A percentile compares a stretch with the other conserved stretches of the same genome.
These are phyloP conservation scores for Epinotia bilunana DNA, from an alignment of 2,888 invertebrate species.

Conservation along the genomic window DNA sequence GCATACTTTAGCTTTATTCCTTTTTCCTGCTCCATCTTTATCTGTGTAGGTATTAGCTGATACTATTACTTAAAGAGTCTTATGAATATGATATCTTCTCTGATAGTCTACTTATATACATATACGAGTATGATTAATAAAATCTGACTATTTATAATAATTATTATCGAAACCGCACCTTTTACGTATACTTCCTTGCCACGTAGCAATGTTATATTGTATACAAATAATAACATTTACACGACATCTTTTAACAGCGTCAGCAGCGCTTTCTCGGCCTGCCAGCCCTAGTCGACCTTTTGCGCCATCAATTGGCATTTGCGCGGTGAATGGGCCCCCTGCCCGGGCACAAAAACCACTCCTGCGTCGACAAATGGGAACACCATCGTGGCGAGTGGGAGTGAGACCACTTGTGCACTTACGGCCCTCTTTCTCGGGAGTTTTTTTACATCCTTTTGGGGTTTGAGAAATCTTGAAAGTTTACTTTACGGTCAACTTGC, in stretches of 20 bases:
- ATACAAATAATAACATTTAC: too few species aligned
- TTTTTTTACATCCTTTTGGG: conserved; percentile 17
- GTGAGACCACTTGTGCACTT: conserved; percentile 19
- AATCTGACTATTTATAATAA: not conserved
- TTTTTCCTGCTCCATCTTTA: too few species aligned
- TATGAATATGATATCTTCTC: too few species aligned
- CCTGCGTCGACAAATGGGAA: conserved; percentile 39
- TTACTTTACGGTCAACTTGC: conserved; percentile 16
- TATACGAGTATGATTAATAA: not conserved
- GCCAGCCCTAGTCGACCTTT: conserved; percentile 61
- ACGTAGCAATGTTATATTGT: not conserved
- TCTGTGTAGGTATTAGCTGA: too few species aligned
- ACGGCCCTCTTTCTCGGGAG: not conserved
- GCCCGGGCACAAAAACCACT: conserved; percentile 51
- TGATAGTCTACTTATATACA: too few species aligned
- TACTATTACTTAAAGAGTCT: too few species aligned
- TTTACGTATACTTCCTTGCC: not conserved
- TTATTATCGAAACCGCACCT: not conserved
- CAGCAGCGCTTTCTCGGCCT: not conserved
- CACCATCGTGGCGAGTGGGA: conserved; percentile 34
- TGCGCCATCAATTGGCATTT: conserved; percentile 72
- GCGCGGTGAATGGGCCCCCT: conserved; percentile 74
- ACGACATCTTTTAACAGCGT: not conserved
- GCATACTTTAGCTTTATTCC: too few species aligned
- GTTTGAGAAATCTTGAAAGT: conserved; percentile 16